Evolutionary conservation across 2,113 vertebrate species (phyloP).

Genomic region (Xiphorhynchus elegans): DNA sequence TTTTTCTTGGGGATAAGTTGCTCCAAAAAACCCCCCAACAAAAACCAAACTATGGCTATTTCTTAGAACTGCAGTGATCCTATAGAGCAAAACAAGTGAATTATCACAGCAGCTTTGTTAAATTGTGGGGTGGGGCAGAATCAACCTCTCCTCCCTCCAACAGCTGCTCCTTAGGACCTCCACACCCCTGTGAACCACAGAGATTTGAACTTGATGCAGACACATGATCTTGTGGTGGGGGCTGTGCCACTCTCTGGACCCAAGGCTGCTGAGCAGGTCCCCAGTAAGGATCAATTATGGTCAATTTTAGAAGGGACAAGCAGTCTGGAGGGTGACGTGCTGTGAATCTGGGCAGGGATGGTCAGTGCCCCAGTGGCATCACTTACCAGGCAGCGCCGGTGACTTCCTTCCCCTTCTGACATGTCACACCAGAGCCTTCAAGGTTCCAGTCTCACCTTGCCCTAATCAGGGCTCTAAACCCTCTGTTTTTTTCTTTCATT

Average conservation of each 20-base stretch:
- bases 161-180: neutral
- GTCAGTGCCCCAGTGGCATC: neutral
- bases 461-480: neutral
- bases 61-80: neutral
- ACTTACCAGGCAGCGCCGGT: neutral
- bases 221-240: neutral
- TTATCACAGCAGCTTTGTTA: neutral
- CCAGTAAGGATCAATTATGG: neutral
- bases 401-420: neutral
- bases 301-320: neutral
- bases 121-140: neutral
- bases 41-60: neutral
- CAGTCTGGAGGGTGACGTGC: neutral
- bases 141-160: neutral
- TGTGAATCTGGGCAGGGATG: neutral
- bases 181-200: fast-evolving
- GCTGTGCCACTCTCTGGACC: neutral
- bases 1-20: neutral
- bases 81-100: neutral
- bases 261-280: neutral
- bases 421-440: neutral
- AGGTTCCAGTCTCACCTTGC: neutral
- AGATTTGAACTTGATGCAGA: neutral
- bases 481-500: neutral
- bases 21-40: neutral